Base-by-base conservation (phyloP, 2,113 vertebrate species). In the Cnemophilus loriae region DNA sequence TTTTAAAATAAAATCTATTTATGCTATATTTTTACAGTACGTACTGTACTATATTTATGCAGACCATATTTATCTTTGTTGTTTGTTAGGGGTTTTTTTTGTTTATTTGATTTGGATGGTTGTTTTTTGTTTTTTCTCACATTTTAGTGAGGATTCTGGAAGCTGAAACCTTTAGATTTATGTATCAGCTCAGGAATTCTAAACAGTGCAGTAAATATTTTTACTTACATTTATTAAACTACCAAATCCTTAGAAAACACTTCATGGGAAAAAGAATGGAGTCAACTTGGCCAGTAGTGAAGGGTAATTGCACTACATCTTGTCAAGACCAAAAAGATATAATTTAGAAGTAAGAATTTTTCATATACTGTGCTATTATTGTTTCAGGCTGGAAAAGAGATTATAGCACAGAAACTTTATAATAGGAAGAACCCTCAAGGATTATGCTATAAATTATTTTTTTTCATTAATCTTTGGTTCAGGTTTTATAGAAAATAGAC, bases 61-160 rank as follows among this genome's bases (percentile, higher is more conserved):
- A 57, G n/a, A 15, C 3, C 9, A 7, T n/a, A 9, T 61, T 60
- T 9, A 37, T 11, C 4, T 50, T 68, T 67, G 3, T 22, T 69
- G 16, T 26, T 44, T 53, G 10, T 27, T 69, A 41, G 15, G 4
- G 5, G 1, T 2, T 21, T 53, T 24, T 24, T n/a, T 19, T 11
- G 2, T 18, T 32, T 5, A 4, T 9, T 56, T 49, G 4, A 5
- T 55, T 52, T 15, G 3, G 12, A 47, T 9, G 1, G 3, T 12
- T 47, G 2, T 0, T 37, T 41, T 22, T 33, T 0, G 0, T 9
- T 27, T 19, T 67, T 39, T n/a, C 26, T 44, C 19, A 13, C 3
- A 46, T 22, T 88, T 59, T 22, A 35, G 9, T 6, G 4, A 64
- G 11, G 41, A 49, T 73, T 86, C 46, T 65, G 8, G 22, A 73